These are phyloP conservation scores for Lepidotrigona ventralis DNA, from an alignment of 1,140 invertebrate species.

Conservation along the genomic window DNA sequence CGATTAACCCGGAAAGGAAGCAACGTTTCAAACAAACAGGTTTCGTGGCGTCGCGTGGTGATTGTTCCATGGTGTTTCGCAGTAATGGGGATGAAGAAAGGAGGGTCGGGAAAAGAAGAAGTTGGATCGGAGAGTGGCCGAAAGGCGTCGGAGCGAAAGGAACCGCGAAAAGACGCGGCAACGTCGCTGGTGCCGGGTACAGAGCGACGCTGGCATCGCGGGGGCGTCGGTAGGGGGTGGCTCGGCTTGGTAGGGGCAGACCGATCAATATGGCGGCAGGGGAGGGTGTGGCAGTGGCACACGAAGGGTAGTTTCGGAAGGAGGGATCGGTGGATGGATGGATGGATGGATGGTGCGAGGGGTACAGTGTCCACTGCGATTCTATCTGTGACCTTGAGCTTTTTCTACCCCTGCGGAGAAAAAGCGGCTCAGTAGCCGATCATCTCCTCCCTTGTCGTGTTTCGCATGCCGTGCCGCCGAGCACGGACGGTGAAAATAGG, in stretches of 20 bases:
- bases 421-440: background rate
- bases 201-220: slow-evolving; percentile 43
- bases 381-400: slow-evolving; percentile 69
- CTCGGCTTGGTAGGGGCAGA: slow-evolving; percentile 45
- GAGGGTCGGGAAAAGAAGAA: background rate
- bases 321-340: background rate
- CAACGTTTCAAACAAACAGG: background rate
- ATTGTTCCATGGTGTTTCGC: background rate
- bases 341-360: background rate
- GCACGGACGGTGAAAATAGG: background rate
- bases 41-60: background rate
- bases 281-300: slow-evolving; percentile 71
- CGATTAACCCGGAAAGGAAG: background rate
- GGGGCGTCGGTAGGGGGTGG: slow-evolving; percentile 49
- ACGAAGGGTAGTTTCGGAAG: slow-evolving; percentile 61
- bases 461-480: background rate
- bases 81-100: no score
- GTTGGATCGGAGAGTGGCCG: background rate
- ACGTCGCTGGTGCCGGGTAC: slow-evolving; percentile 51
- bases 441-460: background rate
- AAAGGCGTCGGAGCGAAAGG: slow-evolving; percentile 53
- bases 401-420: slow-evolving; percentile 37
- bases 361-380: slow-evolving; percentile 48
- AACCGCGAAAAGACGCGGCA: slow-evolving; percentile 60
- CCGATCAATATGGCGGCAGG: slow-evolving; percentile 75